These are phyloP conservation scores for Macropus fuliginosus DNA, from an alignment of 2,797 vertebrate species.

Conservation along the genomic window DNA sequence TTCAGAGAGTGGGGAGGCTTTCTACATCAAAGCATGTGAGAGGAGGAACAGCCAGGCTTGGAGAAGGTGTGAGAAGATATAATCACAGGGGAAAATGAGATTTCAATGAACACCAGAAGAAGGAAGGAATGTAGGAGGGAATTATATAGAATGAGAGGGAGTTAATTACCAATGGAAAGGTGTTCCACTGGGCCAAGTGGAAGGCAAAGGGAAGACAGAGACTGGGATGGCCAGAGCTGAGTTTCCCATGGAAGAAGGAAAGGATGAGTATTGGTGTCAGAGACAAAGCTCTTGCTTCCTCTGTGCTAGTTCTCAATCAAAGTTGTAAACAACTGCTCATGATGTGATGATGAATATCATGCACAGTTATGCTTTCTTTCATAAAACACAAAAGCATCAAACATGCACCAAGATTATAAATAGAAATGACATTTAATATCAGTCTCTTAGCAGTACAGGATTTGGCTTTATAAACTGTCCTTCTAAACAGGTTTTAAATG, in stretches of 20 bases:
- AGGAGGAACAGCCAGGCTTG: not conserved
- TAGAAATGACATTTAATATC: slow-evolving; percentile 7
- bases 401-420: not conserved
- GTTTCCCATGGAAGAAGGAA: not conserved
- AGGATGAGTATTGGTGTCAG: not conserved
- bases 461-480: not conserved
- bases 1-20: not conserved
- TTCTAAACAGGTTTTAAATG: slow-evolving; percentile 15
- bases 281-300: not conserved
- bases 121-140: not conserved
- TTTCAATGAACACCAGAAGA: not conserved
- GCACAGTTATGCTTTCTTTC: not conserved
- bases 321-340: not conserved
- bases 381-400: not conserved
- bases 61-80: not conserved
- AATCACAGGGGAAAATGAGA: not conserved
- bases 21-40: not conserved
- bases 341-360: not conserved
- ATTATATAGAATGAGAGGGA: not conserved
- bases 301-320: not conserved
- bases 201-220: not conserved
- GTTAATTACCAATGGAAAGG: not conserved
- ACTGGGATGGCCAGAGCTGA: not conserved
- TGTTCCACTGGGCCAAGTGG: not conserved
- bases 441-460: not conserved